Conservation (phyloP, 1,140 invertebrate species). For the Tribolium castaneum region DNA sequence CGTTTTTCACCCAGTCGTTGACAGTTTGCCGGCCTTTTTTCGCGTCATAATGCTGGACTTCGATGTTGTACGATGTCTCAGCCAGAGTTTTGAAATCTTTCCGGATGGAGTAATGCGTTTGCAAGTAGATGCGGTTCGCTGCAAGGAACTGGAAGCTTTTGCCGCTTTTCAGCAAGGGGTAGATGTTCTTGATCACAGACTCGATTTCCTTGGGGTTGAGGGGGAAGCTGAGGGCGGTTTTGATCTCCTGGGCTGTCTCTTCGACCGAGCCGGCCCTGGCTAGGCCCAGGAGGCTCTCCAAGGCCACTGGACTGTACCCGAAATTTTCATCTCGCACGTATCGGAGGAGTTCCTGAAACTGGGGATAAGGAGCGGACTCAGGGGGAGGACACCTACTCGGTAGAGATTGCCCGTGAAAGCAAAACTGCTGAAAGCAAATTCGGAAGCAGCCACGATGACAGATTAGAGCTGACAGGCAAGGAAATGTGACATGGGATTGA, state of each 20-base stretch:
- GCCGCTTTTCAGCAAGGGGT: not conserved
- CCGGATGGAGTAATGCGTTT: constrained; percentile 60
- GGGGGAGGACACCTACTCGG: not conserved
- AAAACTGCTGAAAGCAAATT: not conserved
- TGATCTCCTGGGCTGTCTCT: constrained; percentile 68
- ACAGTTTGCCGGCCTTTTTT: constrained; percentile 66
- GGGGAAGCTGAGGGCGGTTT: constrained; percentile 49
- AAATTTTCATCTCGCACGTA: constrained; percentile 56
- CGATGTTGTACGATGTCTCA: constrained; percentile 66
- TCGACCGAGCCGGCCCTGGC: constrained; percentile 66
- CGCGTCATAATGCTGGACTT: constrained; percentile 70
- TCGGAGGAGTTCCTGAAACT: constrained; percentile 50
- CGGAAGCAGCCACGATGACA: not conserved
- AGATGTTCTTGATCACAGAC: not conserved
- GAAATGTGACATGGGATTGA: too few relatives aligned
- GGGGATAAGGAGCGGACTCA: not conserved
- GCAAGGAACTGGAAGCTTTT: not conserved
- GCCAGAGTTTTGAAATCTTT: constrained; percentile 60
- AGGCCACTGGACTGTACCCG: constrained; percentile 62
- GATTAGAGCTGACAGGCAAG: not conserved
- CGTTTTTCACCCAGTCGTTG: constrained; percentile 78
- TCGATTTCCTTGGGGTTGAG: constrained; percentile 29
- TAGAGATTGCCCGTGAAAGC: not conserved
- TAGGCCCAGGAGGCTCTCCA: constrained; percentile 62
- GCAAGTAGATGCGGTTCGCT: constrained; percentile 63